A percentile compares a stretch with the other conserved stretches of the same genome.
phyloP scores from a whole-genome alignment of 2,113 vertebrate genomes.

The Mellivora capensis region DNA sequence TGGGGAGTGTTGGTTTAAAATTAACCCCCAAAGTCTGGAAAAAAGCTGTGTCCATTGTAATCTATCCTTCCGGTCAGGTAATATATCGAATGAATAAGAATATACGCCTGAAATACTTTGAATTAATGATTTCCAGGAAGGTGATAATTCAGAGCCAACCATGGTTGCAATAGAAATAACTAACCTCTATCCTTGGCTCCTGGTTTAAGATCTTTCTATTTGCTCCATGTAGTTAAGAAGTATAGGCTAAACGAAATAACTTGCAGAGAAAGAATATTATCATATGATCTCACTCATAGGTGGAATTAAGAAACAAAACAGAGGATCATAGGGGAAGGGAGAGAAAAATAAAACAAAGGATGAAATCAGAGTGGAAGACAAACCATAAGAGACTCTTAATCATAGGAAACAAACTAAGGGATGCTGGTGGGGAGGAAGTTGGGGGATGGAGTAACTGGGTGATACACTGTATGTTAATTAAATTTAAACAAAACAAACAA shows the following conservation, averaged over 20 bases:
- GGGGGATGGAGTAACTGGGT: neutral
- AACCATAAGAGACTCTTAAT: neutral
- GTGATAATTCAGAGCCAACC: constrained; percentile 21
- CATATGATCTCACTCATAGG: too few relatives aligned
- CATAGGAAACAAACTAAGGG: neutral
- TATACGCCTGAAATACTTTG: neutral
- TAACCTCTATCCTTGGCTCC: neutral
- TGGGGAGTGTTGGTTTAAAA: neutral
- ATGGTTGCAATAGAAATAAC: neutral
- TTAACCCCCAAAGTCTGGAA: neutral
- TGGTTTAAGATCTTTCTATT: constrained; percentile 28
- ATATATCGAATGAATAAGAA: constrained; percentile 5
- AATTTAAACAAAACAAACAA: neutral
- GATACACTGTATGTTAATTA: neutral
- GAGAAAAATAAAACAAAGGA: too few relatives aligned
- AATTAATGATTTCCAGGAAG: neutral
- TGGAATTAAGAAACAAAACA: too few relatives aligned
- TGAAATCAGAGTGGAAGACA: too few relatives aligned
- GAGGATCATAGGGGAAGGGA: too few relatives aligned
- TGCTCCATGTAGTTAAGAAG: neutral
- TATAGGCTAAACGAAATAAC: neutral
- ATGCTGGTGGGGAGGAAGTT: neutral
- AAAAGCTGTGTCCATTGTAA: neutral
- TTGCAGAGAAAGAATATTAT: too few relatives aligned
- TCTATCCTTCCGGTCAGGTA: neutral